phyloP scores from a whole-genome alignment of 2,797 vertebrate genomes.

The Brachymystax lenok region DNA sequence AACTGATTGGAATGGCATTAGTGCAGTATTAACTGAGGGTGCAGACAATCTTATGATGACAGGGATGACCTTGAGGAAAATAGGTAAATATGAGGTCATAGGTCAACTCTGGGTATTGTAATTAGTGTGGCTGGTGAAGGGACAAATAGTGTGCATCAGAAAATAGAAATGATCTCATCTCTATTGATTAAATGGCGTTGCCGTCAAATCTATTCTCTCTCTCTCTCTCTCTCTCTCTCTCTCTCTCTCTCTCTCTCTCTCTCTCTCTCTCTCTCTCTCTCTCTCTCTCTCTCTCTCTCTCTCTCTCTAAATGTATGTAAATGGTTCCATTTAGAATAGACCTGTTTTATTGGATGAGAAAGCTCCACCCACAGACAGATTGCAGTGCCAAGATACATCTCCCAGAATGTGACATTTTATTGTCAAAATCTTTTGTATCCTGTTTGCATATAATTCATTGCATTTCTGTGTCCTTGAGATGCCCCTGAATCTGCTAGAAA shows the following conservation, averaged over 20 bases:
- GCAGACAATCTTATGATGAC: conserved; percentile 29
- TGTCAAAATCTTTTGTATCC: conserved; percentile 40
- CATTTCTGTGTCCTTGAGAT: conserved; percentile 54
- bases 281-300: neutral
- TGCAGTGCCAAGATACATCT: conserved; percentile 49
- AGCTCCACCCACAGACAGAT: conserved; percentile 43
- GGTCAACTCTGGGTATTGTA: conserved; percentile 30
- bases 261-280: neutral
- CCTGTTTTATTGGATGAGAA: conserved; percentile 48
- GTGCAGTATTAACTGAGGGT: conserved; percentile 48
- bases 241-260: neutral
- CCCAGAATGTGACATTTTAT: conserved; percentile 62
- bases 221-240: neutral
- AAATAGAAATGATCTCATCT: neutral
- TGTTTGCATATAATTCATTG: conserved; percentile 52
- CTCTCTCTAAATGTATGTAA: neutral
- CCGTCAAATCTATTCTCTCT: conserved; percentile 22
- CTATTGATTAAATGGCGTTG: conserved; percentile 18
- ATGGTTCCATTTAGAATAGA: neutral
- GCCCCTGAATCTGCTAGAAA: conserved; percentile 44
- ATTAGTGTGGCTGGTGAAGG: neutral
- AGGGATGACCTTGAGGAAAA: conserved; percentile 39
- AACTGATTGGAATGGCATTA: conserved; percentile 43
- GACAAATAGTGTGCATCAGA: neutral
- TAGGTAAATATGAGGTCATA: neutral